Percentiles rank a stretch among this genome's conserved stretches.
phyloP scores from a whole-genome alignment of 2,113 vertebrate genomes.

The Bombycilla garrulus region DNA sequence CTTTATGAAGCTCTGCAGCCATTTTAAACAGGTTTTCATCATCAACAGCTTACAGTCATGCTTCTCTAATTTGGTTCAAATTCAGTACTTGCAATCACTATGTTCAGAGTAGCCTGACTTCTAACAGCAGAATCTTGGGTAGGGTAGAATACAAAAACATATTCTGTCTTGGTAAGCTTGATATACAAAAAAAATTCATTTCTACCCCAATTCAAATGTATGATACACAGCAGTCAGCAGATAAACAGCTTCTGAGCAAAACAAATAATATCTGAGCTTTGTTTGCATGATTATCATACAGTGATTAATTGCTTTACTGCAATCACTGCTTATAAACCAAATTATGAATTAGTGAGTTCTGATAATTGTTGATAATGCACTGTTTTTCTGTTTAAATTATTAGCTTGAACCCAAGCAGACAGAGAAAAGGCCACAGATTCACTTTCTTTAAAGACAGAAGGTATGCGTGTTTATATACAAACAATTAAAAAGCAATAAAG shows the following conservation, averaged over 20 bases:
- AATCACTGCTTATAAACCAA: background rate
- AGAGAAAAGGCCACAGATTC: background rate
- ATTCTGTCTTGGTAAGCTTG: background rate
- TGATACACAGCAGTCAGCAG: background rate
- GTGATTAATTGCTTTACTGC: background rate
- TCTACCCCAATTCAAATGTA: background rate
- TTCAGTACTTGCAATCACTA: background rate
- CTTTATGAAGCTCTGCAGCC: background rate
- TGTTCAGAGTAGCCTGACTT: background rate
- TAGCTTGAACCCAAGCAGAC: background rate
- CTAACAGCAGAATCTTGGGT: background rate
- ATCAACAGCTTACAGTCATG: background rate
- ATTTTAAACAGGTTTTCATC: background rate
- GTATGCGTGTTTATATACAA: background rate
- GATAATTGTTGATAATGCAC: background rate
- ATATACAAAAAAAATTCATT: background rate
- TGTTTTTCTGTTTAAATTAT: background rate
- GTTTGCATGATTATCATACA: background rate
- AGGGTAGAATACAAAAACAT: background rate
- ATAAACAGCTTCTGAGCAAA: background rate
- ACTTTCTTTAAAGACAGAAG: background rate
- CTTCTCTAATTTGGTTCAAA: background rate
- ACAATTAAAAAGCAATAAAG: background rate
- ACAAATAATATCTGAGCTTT: background rate
- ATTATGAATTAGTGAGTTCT: background rate